phyloP scores from a whole-genome alignment of 2,797 vertebrate species.

The Artibeus jamaicensis region DNA sequence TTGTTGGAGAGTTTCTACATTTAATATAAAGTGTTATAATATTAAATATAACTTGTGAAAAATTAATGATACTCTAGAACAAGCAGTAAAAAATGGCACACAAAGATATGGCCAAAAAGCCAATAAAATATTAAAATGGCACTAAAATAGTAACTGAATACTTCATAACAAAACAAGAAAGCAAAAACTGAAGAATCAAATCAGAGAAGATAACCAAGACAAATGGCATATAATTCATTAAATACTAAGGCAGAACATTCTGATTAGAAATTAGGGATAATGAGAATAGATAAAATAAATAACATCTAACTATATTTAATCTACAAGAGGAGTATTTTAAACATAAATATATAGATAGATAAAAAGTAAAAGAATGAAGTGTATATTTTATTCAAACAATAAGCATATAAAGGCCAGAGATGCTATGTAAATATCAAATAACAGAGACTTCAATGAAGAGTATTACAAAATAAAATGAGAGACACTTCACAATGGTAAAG shows the following conservation, averaged over 20 bases:
- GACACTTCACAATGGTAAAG: not conserved
- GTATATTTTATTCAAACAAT: not conserved
- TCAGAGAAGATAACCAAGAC: not conserved
- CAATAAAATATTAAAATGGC: not conserved
- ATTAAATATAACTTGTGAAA: not conserved
- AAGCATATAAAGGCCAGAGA: not conserved
- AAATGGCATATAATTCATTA: not conserved
- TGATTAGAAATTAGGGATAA: not conserved
- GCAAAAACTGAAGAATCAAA: not conserved
- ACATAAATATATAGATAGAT: not conserved
- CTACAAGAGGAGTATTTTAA: not conserved
- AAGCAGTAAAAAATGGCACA: not conserved
- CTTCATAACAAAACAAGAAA: not conserved
- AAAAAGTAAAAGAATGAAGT: not conserved
- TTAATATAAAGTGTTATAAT: not conserved
- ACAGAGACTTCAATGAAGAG: not conserved
- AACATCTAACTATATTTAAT: not conserved
- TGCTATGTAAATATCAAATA: not conserved
- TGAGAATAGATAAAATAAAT: not conserved
- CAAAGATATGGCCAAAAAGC: not conserved
- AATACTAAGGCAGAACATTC: not conserved
- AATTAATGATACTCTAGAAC: not conserved
- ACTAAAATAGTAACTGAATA: not conserved
- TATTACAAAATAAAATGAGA: not conserved
- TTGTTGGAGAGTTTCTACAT: not conserved